Percentiles rank a stretch among this genome's conserved stretches.
phyloP scores from a whole-genome alignment of 2,113 vertebrate species.

The Tenrec ecaudatus region DNA sequence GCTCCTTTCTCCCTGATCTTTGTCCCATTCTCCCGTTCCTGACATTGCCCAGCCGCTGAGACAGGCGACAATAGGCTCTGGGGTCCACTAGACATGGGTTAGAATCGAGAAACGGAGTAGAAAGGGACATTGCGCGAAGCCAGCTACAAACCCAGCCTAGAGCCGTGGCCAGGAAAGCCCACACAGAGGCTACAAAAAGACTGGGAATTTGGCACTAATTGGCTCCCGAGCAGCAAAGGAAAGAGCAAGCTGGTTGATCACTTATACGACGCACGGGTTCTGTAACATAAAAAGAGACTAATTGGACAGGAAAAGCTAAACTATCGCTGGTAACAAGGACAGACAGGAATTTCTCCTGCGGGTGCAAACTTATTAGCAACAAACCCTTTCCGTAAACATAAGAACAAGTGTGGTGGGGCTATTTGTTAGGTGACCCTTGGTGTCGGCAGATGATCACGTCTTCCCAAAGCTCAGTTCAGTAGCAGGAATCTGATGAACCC shows the following conservation, averaged over 20 bases:
- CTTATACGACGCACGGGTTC: conserved; percentile 18
- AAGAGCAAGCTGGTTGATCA: conserved; percentile 35
- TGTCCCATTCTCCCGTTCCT: not conserved
- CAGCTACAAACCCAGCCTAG: not conserved
- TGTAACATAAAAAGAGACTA: conserved; percentile 48
- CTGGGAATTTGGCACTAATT: conserved; percentile 53
- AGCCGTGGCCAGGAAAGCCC: not conserved
- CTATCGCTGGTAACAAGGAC: conserved; percentile 47
- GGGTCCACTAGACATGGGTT: not conserved
- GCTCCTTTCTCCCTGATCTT: not conserved
- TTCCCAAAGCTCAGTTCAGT: not conserved
- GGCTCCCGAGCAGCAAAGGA: conserved; percentile 28
- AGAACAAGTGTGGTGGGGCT: not conserved
- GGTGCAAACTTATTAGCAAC: not conserved
- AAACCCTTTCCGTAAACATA: not conserved
- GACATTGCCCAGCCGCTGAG: not conserved
- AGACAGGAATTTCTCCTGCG: conserved; percentile 63
- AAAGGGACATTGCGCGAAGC: not conserved
- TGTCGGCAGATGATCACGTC: not conserved
- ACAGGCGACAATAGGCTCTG: not conserved
- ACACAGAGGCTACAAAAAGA: conserved; percentile 8
- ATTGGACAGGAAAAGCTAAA: conserved; percentile 62
- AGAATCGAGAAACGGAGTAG: conserved; percentile 22
- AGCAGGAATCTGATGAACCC: not conserved
- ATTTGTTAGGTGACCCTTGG: not conserved